A percentile compares a stretch with the other conserved stretches of the same genome.
Evolutionary conservation across 1,140 invertebrate genomes (phyloP).

Genomic region (Drosophila fuyamai): DNA sequence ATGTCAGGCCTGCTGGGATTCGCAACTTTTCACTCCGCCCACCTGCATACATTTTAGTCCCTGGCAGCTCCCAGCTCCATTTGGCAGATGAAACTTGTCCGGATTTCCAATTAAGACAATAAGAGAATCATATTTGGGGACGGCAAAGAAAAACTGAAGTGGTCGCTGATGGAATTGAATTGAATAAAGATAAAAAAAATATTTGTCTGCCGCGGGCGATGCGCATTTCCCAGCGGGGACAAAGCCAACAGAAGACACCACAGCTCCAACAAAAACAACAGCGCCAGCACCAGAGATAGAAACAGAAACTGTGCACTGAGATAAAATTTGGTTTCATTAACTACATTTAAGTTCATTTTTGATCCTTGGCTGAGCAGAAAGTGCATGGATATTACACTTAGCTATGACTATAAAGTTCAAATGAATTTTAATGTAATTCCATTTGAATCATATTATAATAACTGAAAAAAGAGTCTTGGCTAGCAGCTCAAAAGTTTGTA

Average conservation of each 20-base stretch:
- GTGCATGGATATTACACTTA: too few species aligned
- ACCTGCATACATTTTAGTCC: conserved; percentile 27
- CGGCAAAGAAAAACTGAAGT: conserved; percentile 33
- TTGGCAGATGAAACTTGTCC: conserved; percentile 33
- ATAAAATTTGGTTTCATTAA: too few species aligned
- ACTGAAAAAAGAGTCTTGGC: too few species aligned
- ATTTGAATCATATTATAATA: too few species aligned
- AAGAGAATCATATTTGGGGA: conserved; percentile 35
- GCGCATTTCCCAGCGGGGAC: conserved; percentile 74
- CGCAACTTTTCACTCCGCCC: background rate
- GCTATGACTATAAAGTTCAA: too few species aligned
- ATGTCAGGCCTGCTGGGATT: conserved; percentile 12
- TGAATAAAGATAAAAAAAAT: conserved; percentile 61
- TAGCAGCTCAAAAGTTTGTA: too few species aligned
- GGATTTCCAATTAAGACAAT: conserved; percentile 52
- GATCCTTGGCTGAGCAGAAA: too few species aligned
- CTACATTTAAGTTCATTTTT: too few species aligned
- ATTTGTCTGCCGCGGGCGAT: conserved; percentile 69
- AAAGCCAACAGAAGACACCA: conserved; percentile 53
- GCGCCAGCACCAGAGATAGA: conserved; percentile 16
- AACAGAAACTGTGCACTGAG: conserved; percentile 16
- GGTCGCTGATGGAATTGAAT: conserved; percentile 48
- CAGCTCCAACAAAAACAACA: conserved; percentile 25
- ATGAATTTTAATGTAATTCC: too few species aligned
- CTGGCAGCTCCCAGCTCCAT: conserved; percentile 18